Evolutionary conservation across 2,113 vertebrate species (phyloP).

Genomic region (Ariopsis seemanni): DNA sequence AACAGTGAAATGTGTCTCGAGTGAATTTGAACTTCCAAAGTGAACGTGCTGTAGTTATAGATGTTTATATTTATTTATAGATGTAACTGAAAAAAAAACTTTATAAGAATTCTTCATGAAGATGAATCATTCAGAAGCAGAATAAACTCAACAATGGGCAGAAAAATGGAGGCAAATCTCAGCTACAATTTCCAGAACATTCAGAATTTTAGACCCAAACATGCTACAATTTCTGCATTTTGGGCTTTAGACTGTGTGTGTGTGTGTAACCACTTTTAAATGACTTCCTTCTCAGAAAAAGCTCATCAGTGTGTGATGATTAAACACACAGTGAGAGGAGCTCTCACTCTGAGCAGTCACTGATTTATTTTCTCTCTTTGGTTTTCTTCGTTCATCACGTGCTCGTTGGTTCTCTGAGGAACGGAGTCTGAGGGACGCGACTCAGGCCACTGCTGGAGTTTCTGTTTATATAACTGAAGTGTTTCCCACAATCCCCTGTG

Average conservation of each 20-base stretch:
- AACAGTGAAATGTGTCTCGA: neutral
- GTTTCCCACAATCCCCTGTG: neutral
- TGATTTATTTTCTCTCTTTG: neutral
- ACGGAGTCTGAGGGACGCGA: slow-evolving; percentile 26
- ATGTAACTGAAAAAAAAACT: too few species aligned
- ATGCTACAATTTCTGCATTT: neutral
- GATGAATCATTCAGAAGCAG: too few species aligned
- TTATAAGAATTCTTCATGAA: too few species aligned
- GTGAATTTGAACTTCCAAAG: neutral
- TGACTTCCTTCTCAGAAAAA: too few species aligned
- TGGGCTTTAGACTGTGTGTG: neutral
- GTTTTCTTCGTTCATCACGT: slow-evolving; percentile 21
- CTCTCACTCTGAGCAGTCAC: too few species aligned
- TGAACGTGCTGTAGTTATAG: neutral
- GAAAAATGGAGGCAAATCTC: neutral
- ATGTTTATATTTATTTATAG: neutral
- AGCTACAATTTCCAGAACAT: too few species aligned
- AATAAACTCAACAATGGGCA: neutral
- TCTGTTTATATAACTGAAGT: neutral
- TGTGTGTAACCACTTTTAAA: too few species aligned
- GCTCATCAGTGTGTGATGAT: too few species aligned
- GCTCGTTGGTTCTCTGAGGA: slow-evolving; percentile 4
- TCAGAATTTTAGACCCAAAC: too few species aligned
- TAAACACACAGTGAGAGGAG: too few species aligned
- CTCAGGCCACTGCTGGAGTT: slow-evolving; percentile 10